These are phyloP conservation scores for Lepetodrilus schrolli DNA, from an alignment of 2,888 invertebrate genomes.

Conservation along the genomic window DNA sequence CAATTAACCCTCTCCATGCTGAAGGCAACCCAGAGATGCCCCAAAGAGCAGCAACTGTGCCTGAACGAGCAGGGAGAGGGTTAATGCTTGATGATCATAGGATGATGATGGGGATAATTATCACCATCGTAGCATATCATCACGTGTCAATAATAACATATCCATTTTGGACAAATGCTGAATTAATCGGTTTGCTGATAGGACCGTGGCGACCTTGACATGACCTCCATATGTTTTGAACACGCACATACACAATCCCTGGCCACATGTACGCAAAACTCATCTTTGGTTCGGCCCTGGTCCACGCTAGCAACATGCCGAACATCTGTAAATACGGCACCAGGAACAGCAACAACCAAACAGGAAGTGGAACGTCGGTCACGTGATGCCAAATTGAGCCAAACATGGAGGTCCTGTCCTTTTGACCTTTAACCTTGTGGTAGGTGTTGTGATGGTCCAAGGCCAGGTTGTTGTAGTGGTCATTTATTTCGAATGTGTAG, in stretches of 20 bases:
- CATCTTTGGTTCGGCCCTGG: slow-evolving; percentile 64
- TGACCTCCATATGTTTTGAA: slow-evolving; percentile 32
- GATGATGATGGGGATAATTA: too few species aligned
- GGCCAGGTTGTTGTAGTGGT: slow-evolving; percentile 66
- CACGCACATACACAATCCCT: slow-evolving; percentile 52
- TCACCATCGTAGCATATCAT: too few species aligned
- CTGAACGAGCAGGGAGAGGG: too few species aligned
- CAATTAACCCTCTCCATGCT: too few species aligned
- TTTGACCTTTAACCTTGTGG: slow-evolving; percentile 45
- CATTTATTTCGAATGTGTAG: slow-evolving; percentile 72
- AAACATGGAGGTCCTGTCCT: slow-evolving; percentile 34
- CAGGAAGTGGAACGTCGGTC: slow-evolving; percentile 63
- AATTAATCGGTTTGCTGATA: slow-evolving; percentile 45
- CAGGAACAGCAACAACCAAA: slow-evolving; percentile 63
- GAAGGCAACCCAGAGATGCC: too few species aligned
- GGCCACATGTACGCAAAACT: slow-evolving; percentile 70
- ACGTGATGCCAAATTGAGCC: slow-evolving; percentile 56
- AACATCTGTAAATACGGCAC: slow-evolving; percentile 68
- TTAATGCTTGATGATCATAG: too few species aligned
- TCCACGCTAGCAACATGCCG: slow-evolving; percentile 69
- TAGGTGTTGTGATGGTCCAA: slow-evolving; percentile 66
- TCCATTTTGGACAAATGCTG: slow-evolving; percentile 50
- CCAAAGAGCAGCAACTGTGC: too few species aligned
- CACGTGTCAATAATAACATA: slow-evolving; percentile 61
- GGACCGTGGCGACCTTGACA: slow-evolving; percentile 35